A percentile compares a stretch with the other conserved stretches of the same genome.
phyloP scores from a whole-genome alignment of 2,888 invertebrate species.

The Sminthurinus aureus region DNA sequence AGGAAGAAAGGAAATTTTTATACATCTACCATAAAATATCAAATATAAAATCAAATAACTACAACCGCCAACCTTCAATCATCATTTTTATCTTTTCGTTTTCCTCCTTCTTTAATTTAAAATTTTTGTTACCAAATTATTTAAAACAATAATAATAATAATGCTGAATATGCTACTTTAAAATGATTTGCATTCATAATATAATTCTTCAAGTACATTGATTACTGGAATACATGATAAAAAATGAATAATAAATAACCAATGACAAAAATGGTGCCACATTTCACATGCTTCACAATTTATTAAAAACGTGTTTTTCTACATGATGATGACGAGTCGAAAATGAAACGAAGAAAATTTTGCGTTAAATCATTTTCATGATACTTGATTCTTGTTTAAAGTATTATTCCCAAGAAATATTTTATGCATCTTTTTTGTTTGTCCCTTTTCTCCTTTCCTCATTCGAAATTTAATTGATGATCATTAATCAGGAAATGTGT shows the following conservation, averaged over 20 bases:
- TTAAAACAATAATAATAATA: too few relatives aligned
- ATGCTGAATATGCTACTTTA: too few relatives aligned
- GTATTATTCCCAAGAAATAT: neutral
- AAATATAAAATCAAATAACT: neutral
- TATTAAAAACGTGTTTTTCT: neutral
- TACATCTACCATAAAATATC: neutral
- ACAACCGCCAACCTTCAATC: neutral
- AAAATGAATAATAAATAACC: neutral
- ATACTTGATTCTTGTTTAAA: neutral
- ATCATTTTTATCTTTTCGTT: neutral
- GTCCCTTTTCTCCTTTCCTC: too few relatives aligned
- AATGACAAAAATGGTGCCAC: neutral
- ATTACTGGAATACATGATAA: too few relatives aligned
- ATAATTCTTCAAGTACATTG: too few relatives aligned
- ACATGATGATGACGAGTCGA: neutral
- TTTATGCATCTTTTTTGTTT: too few relatives aligned
- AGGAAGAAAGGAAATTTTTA: neutral
- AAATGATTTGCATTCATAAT: too few relatives aligned
- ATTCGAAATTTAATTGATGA: neutral
- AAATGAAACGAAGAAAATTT: constrained; percentile 15
- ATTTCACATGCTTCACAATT: too few relatives aligned
- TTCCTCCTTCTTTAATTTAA: neutral
- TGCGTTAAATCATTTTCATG: neutral
- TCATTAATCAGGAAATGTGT: neutral
- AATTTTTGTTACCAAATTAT: neutral